Base-by-base conservation (phyloP, 2,888 invertebrate species). In the Trissolcus japonicus region DNA sequence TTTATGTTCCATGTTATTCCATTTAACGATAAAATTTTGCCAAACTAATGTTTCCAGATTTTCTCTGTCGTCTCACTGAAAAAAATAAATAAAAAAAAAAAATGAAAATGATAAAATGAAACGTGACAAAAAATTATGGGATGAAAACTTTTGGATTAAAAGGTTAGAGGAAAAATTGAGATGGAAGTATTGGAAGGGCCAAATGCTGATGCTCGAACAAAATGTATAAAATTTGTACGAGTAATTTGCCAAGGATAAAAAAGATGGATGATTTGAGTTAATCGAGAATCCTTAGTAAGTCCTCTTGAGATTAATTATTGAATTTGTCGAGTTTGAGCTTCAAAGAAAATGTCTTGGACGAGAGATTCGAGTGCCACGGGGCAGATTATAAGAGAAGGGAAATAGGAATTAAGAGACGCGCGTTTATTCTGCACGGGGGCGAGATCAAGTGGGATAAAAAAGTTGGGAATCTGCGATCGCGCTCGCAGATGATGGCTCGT, bases 361-460 rank as follows among this genome's bases (percentile, higher is more conserved):
- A 55, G 43, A 69, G 56, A 35, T n/a, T 65, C 61, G 41, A 76
- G 76, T 61, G 62, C 61, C 61, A 51, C 51, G 51, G 61, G 68
- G 65, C 60, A 50, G 65, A 60, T 71, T 61, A 57, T 66, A 66
- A 69, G 71, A 63, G 57, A 61, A 51, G 59, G 76, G 56, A 76
- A 76, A 76, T 68, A 69, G 56, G 69, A 71, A 76, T 66, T 76
- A 76, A 75, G 69, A 61, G 55, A 66, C 55, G 76, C 60, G 66
- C 69, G 69, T 76, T 66, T 76, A 69, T 76, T 61, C 69, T 60
- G 69, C 16, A 60, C 53, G 41, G 62, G 60, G 54, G 60, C 40
- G 19, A 55, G 62, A 65, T 75, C 51, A 41, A 29, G 35, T 55
- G 43, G 54, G 51, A 67, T 61, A 54, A 69, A 59, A 60, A 76